Evolutionary conservation across 2,888 invertebrate genomes (phyloP).

Genomic region (Chydorus sphaericus): DNA sequence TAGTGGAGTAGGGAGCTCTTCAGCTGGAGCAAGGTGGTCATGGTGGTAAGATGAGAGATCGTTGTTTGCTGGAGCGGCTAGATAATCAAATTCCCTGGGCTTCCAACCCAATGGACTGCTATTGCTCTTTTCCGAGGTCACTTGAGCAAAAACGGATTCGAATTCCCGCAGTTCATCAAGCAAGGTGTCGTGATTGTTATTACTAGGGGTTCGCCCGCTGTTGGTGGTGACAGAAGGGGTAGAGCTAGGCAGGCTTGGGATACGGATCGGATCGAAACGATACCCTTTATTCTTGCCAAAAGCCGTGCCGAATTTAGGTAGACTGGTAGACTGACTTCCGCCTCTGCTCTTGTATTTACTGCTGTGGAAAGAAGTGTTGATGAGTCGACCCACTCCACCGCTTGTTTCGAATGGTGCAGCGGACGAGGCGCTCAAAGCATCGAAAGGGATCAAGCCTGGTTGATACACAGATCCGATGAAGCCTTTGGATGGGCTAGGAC

Average conservation of each 20-base stretch:
- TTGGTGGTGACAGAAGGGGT: neutral
- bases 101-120: conserved; percentile 33
- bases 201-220: neutral
- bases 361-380: no score
- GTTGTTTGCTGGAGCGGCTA: neutral
- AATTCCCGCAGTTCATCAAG: conserved; percentile 63
- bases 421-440: neutral
- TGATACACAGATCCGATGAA: conserved; percentile 4
- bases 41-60: neutral
- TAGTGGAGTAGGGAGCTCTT: neutral
- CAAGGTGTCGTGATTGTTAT: conserved; percentile 48
- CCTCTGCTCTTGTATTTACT: neutral
- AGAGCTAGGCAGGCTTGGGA: conserved; percentile 3
- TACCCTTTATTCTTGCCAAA: conserved; percentile 51
- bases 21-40: neutral
- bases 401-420: neutral
- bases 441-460: neutral
- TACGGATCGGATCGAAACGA: conserved; percentile 33
- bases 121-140: conserved; percentile 28
- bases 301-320: conserved; percentile 65
- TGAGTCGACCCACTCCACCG: no score
- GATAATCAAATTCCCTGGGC: neutral
- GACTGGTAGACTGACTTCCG: neutral
- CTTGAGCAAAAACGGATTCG: conserved; percentile 64
- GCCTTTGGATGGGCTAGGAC: conserved; percentile 7